A percentile compares a stretch with the other conserved stretches of the same genome.
These are phyloP conservation scores for Solenopsis invicta DNA, from an alignment of 1,140 invertebrate genomes.

Conservation along the genomic window DNA sequence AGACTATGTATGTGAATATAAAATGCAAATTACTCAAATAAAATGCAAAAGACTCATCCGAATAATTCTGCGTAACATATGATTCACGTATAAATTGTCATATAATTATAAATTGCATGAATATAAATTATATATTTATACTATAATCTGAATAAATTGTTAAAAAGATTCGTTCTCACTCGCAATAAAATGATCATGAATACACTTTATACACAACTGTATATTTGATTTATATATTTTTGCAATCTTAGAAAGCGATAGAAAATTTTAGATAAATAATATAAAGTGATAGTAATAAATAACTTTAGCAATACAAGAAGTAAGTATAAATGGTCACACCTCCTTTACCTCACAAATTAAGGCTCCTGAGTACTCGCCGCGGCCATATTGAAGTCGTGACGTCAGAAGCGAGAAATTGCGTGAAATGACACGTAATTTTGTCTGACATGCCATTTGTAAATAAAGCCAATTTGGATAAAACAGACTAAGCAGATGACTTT, in stretches of 20 bases:
- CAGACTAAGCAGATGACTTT: too few relatives aligned
- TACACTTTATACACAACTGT: background rate
- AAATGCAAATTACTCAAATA: constrained; percentile 7
- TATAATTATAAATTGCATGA: constrained; percentile 31
- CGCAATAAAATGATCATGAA: background rate
- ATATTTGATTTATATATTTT: background rate
- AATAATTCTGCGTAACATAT: constrained; percentile 1
- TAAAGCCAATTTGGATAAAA: too few relatives aligned
- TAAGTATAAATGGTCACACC: too few relatives aligned
- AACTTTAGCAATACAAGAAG: too few relatives aligned
- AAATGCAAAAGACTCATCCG: background rate
- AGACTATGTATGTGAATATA: background rate
- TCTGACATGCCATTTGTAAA: too few relatives aligned
- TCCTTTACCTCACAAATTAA: too few relatives aligned
- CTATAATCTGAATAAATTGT: background rate
- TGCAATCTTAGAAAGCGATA: background rate
- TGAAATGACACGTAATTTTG: too few relatives aligned
- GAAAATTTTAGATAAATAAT: background rate
- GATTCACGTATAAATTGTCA: constrained; percentile 20
- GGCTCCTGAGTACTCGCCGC: too few relatives aligned
- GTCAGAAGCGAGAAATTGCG: too few relatives aligned
- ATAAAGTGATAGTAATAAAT: background rate
- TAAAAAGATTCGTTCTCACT: background rate
- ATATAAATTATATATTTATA: constrained; percentile 24
- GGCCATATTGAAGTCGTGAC: too few relatives aligned